Evolutionary conservation across 2,113 vertebrate species (phyloP).

Genomic region (Falcunculus frontatus): DNA sequence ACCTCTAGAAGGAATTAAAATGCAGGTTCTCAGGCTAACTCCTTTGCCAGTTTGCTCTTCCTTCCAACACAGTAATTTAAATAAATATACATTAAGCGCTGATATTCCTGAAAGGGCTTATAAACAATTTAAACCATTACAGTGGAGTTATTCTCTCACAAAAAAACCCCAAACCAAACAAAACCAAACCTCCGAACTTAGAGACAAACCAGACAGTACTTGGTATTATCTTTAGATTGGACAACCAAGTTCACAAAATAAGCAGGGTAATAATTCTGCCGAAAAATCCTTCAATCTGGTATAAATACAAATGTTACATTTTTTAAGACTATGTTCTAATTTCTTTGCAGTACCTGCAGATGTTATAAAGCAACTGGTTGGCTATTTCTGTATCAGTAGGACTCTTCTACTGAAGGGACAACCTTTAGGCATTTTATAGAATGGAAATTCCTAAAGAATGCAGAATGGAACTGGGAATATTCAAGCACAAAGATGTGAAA

Average conservation of each 20-base stretch:
- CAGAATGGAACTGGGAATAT: neutral
- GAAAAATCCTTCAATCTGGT: constrained; percentile 76
- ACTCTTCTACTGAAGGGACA: neutral
- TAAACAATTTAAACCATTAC: neutral
- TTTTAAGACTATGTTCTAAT: neutral
- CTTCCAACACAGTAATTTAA: neutral
- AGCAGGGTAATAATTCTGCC: constrained; percentile 79
- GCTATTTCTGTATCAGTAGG: neutral
- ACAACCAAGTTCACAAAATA: constrained; percentile 85
- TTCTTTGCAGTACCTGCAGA: neutral
- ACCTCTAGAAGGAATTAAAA: neutral
- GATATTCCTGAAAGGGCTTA: neutral
- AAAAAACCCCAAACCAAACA: neutral
- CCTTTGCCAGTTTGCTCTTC: neutral
- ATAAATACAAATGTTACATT: constrained; percentile 46
- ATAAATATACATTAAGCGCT: neutral
- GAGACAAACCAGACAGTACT: neutral
- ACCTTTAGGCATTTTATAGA: neutral
- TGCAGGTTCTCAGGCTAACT: neutral
- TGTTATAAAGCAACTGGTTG: neutral
- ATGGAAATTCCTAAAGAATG: neutral
- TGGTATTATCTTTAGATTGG: constrained; percentile 79
- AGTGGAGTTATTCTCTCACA: neutral
- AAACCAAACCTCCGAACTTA: neutral
- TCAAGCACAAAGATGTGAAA: neutral